Evolutionary conservation across 2,113 vertebrate genomes (phyloP), one percentile per base, ranked within the genome.

Genomic region (Carassius gibelio): DNA sequence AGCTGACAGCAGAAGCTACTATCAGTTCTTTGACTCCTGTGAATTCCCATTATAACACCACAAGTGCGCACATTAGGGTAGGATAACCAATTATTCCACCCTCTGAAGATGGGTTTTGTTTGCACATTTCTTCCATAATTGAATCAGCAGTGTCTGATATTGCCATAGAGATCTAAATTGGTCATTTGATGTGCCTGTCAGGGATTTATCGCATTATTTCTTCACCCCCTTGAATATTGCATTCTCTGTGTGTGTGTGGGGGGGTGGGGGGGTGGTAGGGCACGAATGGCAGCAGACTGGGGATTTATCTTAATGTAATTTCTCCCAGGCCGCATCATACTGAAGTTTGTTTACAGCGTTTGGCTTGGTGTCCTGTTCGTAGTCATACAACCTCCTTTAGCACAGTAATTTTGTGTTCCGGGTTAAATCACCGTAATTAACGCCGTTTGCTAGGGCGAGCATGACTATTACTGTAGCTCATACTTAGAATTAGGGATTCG

Each of bases 61-160:
- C 83, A 84, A 88, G 91, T 89, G 88, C 91, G 91, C 92, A 90
- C 91, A 93, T 92, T 85, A 89, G 81, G 86, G 82, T 66, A 69
- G 88, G 84, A 88, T 85, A 84, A 89, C 78, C 84, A 86, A 87
- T 91, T 90, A 89, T 90, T 82, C 86, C 87, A 86, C 61, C 34
- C 62, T 88, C 68, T 90, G 89, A 85, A 88, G 90, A 86, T 89
- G 71, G 84, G 81, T 91, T 87, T 84, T 84, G 75, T 77, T 83
- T 72, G 89, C 50, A 34, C 87, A 81, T 86, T 85, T 85, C 90
- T 87, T 89, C 50, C 75, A 86, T 84, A 87, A 88, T 84, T 80
- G 52, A 74, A 76, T 85, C 75, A 84, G 81, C 86, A 84, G 85
- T 66, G 83, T 36, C 50, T 69, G 85, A 84, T 87, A 66, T 50